Base-by-base conservation (phyloP, 1,140 invertebrate species). In the Caligus rogercresseyi region DNA sequence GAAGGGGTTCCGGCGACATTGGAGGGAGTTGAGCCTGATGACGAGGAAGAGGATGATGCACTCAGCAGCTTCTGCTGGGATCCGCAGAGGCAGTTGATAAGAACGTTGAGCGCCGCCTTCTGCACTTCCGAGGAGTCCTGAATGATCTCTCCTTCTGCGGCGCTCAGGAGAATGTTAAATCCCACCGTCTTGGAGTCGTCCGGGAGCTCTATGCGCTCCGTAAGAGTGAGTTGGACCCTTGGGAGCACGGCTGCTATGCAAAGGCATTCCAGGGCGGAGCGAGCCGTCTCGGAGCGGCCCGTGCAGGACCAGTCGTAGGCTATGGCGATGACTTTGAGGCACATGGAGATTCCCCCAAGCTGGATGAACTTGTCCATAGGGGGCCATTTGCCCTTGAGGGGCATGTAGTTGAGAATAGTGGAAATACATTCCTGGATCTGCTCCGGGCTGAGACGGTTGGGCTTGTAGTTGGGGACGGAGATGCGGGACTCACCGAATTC, bases 31-130 rank as follows among this genome's bases (percentile, higher is more conserved):
- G 64, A 65, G 52, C 51, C 23, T 4, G 14, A 19, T 13, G 43
- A 25, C 16, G 61, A 24, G 18, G 25, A 52, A 23, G 21, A 25
- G 31, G 64, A 54, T 55, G 64, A 16, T 25, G 31, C 19, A 52
- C 52, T 53, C 53, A 52, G 18, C 52, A 57, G n/a, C n/a, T n/a
- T n/a, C 31, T 20, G 25, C 53, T 80, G 0, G 91, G 89, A 14
- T n/a, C 87, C 87, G 75, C 90, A 95, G 2, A 94, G 87, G 74
- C 89, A 92, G 71, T 93, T 94, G 53, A 89, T 85, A 23, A 96
- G 78, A 11, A 91, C 83, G 67, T 84, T 81, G 0, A 96, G 74
- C 0, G 91, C 90, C 0, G 90, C 84, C 69, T 87, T 86, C 70
- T 93, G 85, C 0, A 95, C 89, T 70, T 96, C 91, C 0, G 89